Conservation (phyloP, 2,797 vertebrate genomes). For the Emys orbicularis region DNA sequence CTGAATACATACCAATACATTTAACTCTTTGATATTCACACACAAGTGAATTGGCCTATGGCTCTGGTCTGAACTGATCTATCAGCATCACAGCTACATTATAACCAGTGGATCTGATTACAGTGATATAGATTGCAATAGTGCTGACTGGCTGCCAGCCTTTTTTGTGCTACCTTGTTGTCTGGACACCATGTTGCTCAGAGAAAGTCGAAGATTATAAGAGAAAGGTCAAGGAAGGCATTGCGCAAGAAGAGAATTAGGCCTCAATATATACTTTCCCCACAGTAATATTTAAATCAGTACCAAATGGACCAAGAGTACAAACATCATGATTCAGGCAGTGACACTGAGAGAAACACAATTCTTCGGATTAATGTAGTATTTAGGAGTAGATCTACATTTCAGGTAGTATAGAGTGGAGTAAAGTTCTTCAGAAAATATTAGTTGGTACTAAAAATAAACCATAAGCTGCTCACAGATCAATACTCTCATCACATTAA, state of each 20-base stretch:
- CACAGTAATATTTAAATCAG: not conserved
- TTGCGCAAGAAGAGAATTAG: not conserved
- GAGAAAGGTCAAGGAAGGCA: not conserved
- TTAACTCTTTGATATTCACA: too few species aligned
- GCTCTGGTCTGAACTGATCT: not conserved
- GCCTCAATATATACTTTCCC: not conserved
- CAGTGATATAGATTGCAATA: not conserved
- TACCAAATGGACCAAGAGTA: not conserved
- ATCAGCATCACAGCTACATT: not conserved
- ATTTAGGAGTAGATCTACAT: not conserved
- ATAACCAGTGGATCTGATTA: not conserved
- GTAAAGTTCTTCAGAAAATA: not conserved
- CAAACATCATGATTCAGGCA: not conserved
- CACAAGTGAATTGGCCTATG: not conserved
- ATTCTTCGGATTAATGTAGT: not conserved
- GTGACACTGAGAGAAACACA: not conserved
- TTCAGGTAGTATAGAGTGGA: not conserved
- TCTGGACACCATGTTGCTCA: not conserved
- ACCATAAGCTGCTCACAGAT: not conserved
- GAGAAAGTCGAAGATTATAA: not conserved
- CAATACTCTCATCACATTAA: not conserved
- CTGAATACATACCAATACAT: too few species aligned
- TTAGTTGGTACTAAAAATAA: not conserved
- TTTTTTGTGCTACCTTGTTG: not conserved
- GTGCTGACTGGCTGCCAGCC: not conserved